Percentiles rank a stretch among this genome's conserved stretches.
Conservation (phyloP, 2,113 vertebrate species). For the Panthera uncia region DNA sequence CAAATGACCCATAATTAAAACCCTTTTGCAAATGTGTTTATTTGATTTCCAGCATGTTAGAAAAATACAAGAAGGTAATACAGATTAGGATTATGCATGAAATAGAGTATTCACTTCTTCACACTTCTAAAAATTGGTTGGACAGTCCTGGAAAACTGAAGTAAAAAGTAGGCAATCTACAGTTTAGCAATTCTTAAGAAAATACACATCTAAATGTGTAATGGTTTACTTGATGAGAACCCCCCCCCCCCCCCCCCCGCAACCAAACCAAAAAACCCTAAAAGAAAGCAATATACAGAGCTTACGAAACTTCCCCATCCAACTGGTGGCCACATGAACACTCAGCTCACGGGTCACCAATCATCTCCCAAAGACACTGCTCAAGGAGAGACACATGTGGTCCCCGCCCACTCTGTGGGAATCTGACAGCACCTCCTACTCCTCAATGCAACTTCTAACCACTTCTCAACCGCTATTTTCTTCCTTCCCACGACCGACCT, state of each 20-base stretch:
- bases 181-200: neutral
- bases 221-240: neutral
- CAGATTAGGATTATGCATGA: neutral
- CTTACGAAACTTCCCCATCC: neutral
- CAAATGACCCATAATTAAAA: constrained; percentile 23
- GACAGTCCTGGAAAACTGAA: neutral
- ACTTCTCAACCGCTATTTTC: neutral
- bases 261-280: neutral
- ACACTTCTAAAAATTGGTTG: neutral
- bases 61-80: neutral
- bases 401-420: neutral
- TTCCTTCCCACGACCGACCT: neutral
- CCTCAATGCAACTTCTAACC: too few species aligned
- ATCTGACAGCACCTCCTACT: too few species aligned
- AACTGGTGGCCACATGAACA: too few species aligned
- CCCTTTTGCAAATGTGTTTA: neutral
- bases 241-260: neutral
- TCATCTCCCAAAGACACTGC: neutral
- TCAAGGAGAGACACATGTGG: neutral
- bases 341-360: accelerated
- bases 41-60: neutral
- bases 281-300: neutral
- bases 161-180: neutral
- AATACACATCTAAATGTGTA: neutral
- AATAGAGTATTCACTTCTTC: neutral